A percentile compares a stretch with the other conserved stretches of the same genome.
Evolutionary conservation across 2,113 vertebrate genomes (phyloP).

Genomic region (Pipa parva): DNA sequence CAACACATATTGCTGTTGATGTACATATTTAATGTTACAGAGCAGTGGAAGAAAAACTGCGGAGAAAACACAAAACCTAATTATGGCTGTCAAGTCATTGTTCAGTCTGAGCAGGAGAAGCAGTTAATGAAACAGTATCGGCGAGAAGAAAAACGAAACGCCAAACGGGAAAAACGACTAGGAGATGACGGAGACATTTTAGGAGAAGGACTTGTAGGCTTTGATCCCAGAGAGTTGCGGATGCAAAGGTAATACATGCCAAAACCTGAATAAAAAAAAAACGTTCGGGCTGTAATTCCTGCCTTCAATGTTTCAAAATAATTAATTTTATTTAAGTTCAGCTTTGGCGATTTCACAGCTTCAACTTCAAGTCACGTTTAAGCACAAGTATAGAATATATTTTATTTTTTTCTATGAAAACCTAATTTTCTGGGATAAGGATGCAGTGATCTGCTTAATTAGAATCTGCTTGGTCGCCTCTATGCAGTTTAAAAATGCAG

Average conservation of each 20-base stretch:
- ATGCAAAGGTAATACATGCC: conserved; percentile 76
- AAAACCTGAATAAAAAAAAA: conserved; percentile 49
- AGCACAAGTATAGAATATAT: conserved; percentile 46
- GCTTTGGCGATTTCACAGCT: conserved; percentile 46
- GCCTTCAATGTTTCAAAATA: conserved; percentile 40
- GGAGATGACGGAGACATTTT: conserved; percentile 73
- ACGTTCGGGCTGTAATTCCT: conserved; percentile 47
- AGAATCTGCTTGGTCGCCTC: conserved; percentile 63
- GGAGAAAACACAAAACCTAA: conserved; percentile 75
- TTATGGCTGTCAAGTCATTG: conserved; percentile 91
- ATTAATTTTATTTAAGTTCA: conserved; percentile 48
- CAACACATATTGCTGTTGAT: background rate
- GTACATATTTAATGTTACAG: conserved; percentile 48
- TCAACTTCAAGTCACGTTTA: conserved; percentile 50
- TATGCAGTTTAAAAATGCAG: conserved; percentile 56
- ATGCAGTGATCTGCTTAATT: conserved; percentile 73
- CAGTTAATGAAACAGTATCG: conserved; percentile 86
- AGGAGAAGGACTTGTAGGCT: conserved; percentile 65
- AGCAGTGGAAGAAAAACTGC: conserved; percentile 63
- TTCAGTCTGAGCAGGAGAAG: conserved; percentile 92
- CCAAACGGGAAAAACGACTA: conserved; percentile 76
- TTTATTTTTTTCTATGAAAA: conserved; percentile 53
- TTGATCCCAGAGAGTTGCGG: conserved; percentile 88
- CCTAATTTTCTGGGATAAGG: conserved; percentile 61
- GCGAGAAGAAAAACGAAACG: conserved; percentile 85